Evolutionary conservation across 2,888 invertebrate species (phyloP).

Genomic region (Xanthia icteritia): DNA sequence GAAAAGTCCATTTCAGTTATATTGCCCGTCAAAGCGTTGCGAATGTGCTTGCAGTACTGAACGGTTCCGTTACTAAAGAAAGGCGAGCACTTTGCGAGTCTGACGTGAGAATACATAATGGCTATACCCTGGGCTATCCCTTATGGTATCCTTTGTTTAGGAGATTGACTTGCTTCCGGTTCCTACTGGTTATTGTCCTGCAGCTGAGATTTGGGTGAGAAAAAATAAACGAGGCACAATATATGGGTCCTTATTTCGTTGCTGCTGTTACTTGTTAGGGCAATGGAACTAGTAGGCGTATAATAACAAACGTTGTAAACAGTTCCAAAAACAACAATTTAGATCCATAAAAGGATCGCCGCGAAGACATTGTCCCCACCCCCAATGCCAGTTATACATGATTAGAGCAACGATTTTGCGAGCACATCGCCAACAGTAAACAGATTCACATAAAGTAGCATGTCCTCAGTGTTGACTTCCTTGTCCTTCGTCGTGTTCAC

Average conservation of each 20-base stretch:
- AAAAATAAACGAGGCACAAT: too few species aligned
- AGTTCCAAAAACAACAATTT: not conserved
- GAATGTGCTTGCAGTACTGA: conserved; percentile 21
- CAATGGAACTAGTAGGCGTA: not conserved
- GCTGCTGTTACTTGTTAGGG: not conserved
- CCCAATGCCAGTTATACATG: not conserved
- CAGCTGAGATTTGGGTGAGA: not conserved
- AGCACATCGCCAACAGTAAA: not conserved
- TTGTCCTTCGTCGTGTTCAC: conserved; percentile 27
- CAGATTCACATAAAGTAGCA: not conserved
- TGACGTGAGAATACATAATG: conserved; percentile 38
- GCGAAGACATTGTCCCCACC: not conserved
- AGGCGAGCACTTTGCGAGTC: conserved; percentile 13
- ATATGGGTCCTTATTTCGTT: not conserved
- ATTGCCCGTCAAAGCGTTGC: conserved; percentile 24
- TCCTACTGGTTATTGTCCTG: conserved; percentile 1
- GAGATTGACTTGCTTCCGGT: not conserved
- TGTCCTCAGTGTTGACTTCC: conserved; percentile 12
- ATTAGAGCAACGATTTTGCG: not conserved
- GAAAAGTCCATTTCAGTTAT: conserved; percentile 20
- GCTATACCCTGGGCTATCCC: not conserved
- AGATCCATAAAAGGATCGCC: conserved; percentile 1
- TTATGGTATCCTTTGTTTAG: not conserved
- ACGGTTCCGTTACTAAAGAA: conserved; percentile 51
- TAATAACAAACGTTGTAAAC: not conserved